Evolutionary conservation across 2,888 invertebrate species (phyloP).

Genomic region (Drosophila austrosaltans): DNA sequence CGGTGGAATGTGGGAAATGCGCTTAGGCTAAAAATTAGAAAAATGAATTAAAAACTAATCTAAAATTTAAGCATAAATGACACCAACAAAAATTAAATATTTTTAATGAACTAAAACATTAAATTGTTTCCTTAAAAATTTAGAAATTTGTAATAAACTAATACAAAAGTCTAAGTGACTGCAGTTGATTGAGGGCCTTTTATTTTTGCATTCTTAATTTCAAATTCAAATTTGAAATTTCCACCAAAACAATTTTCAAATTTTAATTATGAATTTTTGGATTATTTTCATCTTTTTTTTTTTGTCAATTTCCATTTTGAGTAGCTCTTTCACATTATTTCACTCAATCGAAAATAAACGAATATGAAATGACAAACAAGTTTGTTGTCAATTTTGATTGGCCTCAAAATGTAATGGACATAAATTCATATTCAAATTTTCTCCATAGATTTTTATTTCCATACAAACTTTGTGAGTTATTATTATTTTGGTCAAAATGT

Average conservation of each 20-base stretch:
- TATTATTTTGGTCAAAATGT: slow-evolving; percentile 39
- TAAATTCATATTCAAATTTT: slow-evolving; percentile 2
- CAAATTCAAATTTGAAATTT: not conserved
- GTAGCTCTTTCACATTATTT: not conserved
- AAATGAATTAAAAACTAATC: not conserved
- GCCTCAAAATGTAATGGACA: not conserved
- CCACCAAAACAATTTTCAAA: not conserved
- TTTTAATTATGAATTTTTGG: slow-evolving; percentile 1
- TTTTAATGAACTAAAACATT: no score
- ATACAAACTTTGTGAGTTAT: not conserved
- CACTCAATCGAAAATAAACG: not conserved
- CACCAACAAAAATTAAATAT: no score
- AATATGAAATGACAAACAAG: slow-evolving; percentile 1
- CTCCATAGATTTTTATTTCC: not conserved
- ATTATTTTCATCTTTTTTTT: no score
- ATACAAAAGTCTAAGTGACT: no score
- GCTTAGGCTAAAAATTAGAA: not conserved
- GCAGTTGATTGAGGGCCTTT: no score
- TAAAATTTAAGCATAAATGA: not conserved
- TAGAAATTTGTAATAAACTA: no score
- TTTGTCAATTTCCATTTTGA: not conserved
- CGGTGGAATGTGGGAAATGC: not conserved
- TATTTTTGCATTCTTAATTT: not conserved
- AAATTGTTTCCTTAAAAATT: no score
- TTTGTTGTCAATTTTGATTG: not conserved